These are phyloP conservation scores for Propithecus perrieri DNA, from an alignment of 2,797 vertebrate species.

Conservation along the genomic window DNA sequence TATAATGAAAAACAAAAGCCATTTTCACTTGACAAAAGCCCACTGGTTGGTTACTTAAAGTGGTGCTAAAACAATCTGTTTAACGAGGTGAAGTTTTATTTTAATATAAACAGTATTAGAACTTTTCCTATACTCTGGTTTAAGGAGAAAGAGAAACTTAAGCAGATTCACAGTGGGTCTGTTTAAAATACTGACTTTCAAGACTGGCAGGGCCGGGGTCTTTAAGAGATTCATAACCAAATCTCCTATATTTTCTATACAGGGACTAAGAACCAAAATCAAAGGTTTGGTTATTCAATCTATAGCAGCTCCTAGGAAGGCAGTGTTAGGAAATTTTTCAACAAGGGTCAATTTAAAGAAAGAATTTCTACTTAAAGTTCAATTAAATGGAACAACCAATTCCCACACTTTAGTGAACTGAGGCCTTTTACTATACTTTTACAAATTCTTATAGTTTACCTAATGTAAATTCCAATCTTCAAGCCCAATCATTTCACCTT, in stretches of 20 bases:
- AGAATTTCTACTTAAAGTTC: background rate
- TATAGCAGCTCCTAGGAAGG: background rate
- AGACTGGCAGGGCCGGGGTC: background rate
- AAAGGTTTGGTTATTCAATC: background rate
- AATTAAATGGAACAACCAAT: slow-evolving; percentile 25
- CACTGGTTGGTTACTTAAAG: background rate
- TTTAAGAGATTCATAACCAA: background rate
- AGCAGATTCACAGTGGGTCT: background rate
- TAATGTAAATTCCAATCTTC: background rate
- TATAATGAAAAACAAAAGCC: slow-evolving; percentile 28
- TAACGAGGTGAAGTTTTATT: slow-evolving; percentile 6
- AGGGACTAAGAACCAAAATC: background rate
- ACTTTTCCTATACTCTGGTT: slow-evolving; percentile 21
- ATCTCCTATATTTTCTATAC: background rate
- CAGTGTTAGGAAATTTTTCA: background rate
- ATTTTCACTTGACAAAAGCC: background rate
- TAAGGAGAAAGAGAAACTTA: slow-evolving; percentile 42
- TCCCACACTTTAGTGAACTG: background rate
- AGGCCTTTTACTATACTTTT: background rate
- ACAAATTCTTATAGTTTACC: slow-evolving; percentile 14
- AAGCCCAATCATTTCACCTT: slow-evolving; percentile 22
- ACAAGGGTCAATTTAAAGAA: background rate
- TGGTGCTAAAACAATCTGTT: slow-evolving; percentile 17
- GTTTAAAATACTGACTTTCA: background rate
- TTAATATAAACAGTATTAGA: slow-evolving; percentile 43